Evolutionary conservation across 2,797 vertebrate genomes (phyloP).

Genomic region (Rhynchonycteris naso): DNA sequence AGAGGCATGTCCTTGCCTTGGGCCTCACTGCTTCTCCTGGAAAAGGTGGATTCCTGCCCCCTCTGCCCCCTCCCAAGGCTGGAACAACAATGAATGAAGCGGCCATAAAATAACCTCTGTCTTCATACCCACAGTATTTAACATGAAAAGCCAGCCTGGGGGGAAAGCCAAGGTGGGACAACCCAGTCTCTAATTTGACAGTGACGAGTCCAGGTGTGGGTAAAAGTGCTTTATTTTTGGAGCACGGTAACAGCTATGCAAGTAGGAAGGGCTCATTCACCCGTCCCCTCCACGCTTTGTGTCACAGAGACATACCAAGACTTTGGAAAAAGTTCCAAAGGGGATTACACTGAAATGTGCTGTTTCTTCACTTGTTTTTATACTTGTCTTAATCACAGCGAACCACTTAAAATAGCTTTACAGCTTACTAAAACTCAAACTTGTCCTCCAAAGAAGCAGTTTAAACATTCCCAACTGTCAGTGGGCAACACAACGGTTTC

Average conservation of each 20-base stretch:
- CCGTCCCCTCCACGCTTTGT: conserved; percentile 22
- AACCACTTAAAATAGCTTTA: conserved; percentile 78
- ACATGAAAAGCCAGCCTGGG: not conserved
- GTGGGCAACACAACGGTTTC: not conserved
- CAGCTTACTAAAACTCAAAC: conserved; percentile 80
- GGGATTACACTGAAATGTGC: conserved; percentile 62
- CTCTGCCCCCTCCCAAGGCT: not conserved
- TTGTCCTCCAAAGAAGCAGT: conserved; percentile 70
- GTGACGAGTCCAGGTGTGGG: not conserved
- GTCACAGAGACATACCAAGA: conserved; percentile 83
- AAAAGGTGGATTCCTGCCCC: not conserved
- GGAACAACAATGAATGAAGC: not conserved
- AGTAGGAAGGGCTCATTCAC: not conserved
- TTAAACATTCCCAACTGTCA: conserved; percentile 47
- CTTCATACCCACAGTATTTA: not conserved
- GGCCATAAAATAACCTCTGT: not conserved
- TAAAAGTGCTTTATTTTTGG: conserved; percentile 62
- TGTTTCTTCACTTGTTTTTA: conserved; percentile 1
- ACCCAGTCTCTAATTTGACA: not conserved
- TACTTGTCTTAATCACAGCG: conserved; percentile 46
- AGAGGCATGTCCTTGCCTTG: not conserved
- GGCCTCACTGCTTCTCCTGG: not conserved
- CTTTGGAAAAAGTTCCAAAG: conserved; percentile 84
- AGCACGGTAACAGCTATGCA: conserved; percentile 1
- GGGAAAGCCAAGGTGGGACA: not conserved